Evolutionary conservation across 2,113 vertebrate species (phyloP).

Genomic region (Bathybates hornii): DNA sequence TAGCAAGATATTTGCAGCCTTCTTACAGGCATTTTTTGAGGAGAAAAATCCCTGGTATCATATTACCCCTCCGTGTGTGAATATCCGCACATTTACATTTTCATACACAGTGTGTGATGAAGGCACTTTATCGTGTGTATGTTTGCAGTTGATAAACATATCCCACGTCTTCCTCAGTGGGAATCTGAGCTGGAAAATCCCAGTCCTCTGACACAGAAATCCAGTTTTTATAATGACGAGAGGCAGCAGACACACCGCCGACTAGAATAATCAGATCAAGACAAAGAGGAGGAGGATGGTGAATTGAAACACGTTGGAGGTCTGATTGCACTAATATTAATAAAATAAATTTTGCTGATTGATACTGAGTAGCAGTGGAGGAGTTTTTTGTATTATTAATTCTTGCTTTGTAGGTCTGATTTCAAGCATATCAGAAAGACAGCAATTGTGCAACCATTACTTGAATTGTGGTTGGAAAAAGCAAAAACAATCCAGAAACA

Average conservation of each 20-base stretch:
- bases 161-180: not conserved
- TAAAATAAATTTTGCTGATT: not conserved
- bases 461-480: not conserved
- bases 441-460: not conserved
- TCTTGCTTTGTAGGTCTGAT: not conserved
- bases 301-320: not conserved
- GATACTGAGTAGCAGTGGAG: not conserved
- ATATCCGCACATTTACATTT: not conserved
- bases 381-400: not conserved
- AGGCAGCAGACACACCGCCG: conserved; percentile 14
- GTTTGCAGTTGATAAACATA: conserved; percentile 2
- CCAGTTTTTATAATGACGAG: conserved; percentile 39
- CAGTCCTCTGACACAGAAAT: conserved; percentile 19
- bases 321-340: not conserved
- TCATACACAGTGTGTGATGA: not conserved
- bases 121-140: not conserved
- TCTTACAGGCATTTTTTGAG: not conserved
- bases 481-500: not conserved
- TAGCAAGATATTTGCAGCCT: not conserved
- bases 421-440: not conserved
- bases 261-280: conserved; percentile 50
- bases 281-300: not conserved
- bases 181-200: conserved; percentile 47
- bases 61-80: not conserved
- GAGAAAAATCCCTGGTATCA: not conserved